Evolutionary conservation across 2,888 invertebrate genomes (phyloP).

Genomic region (Megamerina dolium): DNA sequence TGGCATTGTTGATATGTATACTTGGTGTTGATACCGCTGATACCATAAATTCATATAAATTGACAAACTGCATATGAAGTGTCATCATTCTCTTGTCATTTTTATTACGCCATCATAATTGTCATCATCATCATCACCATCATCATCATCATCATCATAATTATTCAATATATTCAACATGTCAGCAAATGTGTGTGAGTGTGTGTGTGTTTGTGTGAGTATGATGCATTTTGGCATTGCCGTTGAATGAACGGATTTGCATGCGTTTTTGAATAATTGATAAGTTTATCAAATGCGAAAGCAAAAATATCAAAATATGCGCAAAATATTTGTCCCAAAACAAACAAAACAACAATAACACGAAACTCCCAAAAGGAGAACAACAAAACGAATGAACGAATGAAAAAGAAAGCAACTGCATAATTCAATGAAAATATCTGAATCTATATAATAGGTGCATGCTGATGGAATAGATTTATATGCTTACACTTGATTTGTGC

Average conservation of each 20-base stretch:
- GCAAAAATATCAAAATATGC: background rate
- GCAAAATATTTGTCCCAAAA: background rate
- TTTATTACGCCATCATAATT: background rate
- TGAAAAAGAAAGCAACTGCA: background rate
- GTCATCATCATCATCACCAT: constrained; percentile 5
- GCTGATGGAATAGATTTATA: background rate
- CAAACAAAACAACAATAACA: no score
- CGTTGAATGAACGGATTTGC: constrained; percentile 11
- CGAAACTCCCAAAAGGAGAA: no score
- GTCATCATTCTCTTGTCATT: background rate
- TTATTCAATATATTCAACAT: no score
- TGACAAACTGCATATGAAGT: constrained; percentile 9
- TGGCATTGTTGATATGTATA: no score
- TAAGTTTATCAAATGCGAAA: constrained; percentile 5
- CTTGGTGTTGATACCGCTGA: no score
- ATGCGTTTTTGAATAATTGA: constrained; percentile 14
- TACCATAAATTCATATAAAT: constrained; percentile 13
- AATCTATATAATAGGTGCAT: background rate
- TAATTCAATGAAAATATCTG: background rate
- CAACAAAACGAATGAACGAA: no score
- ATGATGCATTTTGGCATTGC: no score
- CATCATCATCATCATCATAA: no score
- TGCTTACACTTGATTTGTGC: constrained; percentile 1
- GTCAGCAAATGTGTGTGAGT: no score
- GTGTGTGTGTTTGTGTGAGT: no score